Evolutionary conservation across 2,797 vertebrate genomes (phyloP).

Genomic region (Sciurus vulgaris): DNA sequence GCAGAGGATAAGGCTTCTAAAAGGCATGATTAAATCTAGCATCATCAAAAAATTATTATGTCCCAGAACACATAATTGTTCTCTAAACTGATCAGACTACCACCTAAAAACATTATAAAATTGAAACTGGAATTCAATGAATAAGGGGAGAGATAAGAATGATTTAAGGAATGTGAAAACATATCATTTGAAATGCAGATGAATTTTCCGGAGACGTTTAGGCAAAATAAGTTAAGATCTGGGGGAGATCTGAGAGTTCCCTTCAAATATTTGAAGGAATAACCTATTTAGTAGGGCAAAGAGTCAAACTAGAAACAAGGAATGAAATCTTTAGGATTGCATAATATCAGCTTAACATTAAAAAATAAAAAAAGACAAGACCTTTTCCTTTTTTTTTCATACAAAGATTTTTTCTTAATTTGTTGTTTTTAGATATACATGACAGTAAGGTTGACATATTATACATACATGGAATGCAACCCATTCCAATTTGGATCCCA

Average conservation of each 20-base stretch:
- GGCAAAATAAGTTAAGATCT: background rate
- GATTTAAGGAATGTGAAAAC: constrained; percentile 36
- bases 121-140: background rate
- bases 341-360: background rate
- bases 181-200: background rate
- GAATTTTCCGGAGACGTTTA: background rate
- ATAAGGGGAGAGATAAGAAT: constrained; percentile 20
- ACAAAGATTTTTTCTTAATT: no score
- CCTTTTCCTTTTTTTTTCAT: no score
- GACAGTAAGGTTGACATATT: no score
- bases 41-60: background rate
- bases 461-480: no score
- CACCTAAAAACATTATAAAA: background rate
- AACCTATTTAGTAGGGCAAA: no score
- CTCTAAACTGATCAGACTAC: background rate
- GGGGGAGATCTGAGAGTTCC: no score
- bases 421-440: no score
- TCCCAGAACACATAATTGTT: background rate
- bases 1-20: background rate
- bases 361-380: background rate
- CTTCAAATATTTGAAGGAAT: no score
- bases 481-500: no score
- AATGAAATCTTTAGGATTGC: no score
- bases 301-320: no score
- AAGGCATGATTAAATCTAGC: background rate